A percentile compares a stretch with the other conserved stretches of the same genome.
Evolutionary conservation across 2,888 invertebrate genomes (phyloP).

Genomic region (Ceriagrion tenellum): DNA sequence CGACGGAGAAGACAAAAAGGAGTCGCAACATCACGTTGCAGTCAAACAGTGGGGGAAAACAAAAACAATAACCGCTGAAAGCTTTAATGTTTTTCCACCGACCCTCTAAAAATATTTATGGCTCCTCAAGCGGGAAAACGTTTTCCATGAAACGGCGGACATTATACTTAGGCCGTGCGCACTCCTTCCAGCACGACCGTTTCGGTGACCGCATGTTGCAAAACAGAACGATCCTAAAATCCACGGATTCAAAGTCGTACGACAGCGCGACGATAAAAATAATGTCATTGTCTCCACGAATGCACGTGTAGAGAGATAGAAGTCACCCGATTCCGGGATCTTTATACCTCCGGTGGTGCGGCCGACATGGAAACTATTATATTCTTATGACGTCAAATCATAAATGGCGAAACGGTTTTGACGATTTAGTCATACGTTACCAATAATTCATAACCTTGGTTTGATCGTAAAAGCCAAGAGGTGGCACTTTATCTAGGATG

Average conservation of each 20-base stretch:
- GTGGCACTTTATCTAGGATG: too few relatives aligned
- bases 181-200: background rate
- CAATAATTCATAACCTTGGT: background rate
- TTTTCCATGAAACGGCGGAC: background rate
- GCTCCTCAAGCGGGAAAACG: background rate
- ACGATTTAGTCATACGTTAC: too few relatives aligned
- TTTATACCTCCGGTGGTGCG: background rate
- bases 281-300: background rate
- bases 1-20: background rate
- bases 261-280: background rate
- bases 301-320: background rate
- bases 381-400: too few relatives aligned
- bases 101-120: background rate
- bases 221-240: background rate
- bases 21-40: background rate
- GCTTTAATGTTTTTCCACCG: background rate
- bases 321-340: background rate
- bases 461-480: too few relatives aligned
- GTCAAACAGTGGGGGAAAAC: constrained; percentile 20
- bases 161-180: background rate
- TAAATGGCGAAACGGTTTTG: too few relatives aligned
- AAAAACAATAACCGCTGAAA: constrained; percentile 9
- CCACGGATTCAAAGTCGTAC: background rate
- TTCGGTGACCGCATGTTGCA: background rate
- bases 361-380: too few relatives aligned